Evolutionary conservation across 2,113 vertebrate genomes (phyloP), one percentile per base, ranked within the genome.

Genomic region (Aramus guarauna): DNA sequence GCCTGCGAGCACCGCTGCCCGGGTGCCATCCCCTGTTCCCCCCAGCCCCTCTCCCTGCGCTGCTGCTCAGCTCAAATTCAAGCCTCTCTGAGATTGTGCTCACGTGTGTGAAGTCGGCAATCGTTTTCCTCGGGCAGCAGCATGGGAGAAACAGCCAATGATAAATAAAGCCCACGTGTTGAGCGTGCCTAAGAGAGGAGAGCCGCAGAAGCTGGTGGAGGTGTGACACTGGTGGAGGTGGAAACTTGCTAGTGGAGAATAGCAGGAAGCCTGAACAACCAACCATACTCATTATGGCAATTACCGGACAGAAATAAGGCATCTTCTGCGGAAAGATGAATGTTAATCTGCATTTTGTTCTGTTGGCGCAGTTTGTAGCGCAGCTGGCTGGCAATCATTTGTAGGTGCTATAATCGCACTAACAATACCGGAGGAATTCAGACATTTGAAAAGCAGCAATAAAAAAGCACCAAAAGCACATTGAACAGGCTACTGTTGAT

Each of bases 121-220:
- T 3, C 0, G 0, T 2, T 58, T 43, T 47, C 32, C 37, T 50
- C 10, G 26, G 15, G 19, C 34, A 21, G 7, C 1, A 8, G 34
- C 15, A 13, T 4, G 21, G 83, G 43, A 89, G 47, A 29, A n/a
- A 64, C 55, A 56, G 47, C 34, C 0, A 3, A 12, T 62, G 53
- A 39, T 66, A 27, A 60, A 39, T 66, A 27, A 60, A 92, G 67
- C 29, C 26, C 5, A 1, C 3, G 0, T 15, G 16, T 62, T 48
- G 20, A 22, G 11, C 14, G 15, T 73, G 17, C 18, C 15, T 37
- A 23, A 41, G 37, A 63, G 27, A 13, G 23, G 0, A 53, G n/a
- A 56, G 27, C 47, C 72, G 56, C 69, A 73, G 36, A 66, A 90
- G 19, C 29, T 30, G 18, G 17, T 66, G 43, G 18, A 63, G 19